Base-by-base conservation (phyloP, 2,113 vertebrate species). In the Osmerus mordax region DNA sequence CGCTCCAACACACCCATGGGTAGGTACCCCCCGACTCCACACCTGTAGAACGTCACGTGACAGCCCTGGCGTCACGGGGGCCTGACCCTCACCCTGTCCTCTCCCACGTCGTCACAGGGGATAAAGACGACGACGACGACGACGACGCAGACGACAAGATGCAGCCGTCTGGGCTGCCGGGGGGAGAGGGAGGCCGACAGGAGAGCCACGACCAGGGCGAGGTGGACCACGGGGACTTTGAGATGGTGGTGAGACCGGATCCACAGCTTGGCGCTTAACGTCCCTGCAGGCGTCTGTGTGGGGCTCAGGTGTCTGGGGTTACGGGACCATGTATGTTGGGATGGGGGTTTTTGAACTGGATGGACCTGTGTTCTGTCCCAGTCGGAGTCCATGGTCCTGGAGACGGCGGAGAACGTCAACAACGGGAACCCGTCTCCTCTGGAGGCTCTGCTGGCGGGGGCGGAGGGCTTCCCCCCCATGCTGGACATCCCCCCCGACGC, bases 351-450 rank as follows among this genome's bases (percentile, higher is more conserved):
- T 9, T 53, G 11, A 15, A 32, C 12, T 21, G 54, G 4, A 52
- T 53, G 65, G 6, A 19, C 4, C 15, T 32, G 3, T 67, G 65
- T 65, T n/a, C 6, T 56, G 55, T 56, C 55, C 1, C 66, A 99
- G 97, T 97, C 97, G 0, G 97, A 99, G 79, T 98, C 97, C 6
- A 98, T 99, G 97, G 97, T 99, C 69, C 84, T 99, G 91, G 97
- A 99, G 77, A 97, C 95, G 0, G 93, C 97, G 3, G 97, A 99
- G 79, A 98, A 95, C 5, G 93, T 98, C 75, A 99, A 95, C 89
- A 99, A 98, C 70, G 97, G 96, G 62, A 99, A 99, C 81, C 97
- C 97, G 3, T 99, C 97, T 54, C 96, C 97, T 2, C 86, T 99
- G 85, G 97, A 99, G 88, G 97, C 97, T 79, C 91, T 99, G 53